Percentiles rank a stretch among this genome's conserved stretches.
Evolutionary conservation across 2,888 invertebrate genomes (phyloP).

Genomic region (Agrochola circellaris): DNA sequence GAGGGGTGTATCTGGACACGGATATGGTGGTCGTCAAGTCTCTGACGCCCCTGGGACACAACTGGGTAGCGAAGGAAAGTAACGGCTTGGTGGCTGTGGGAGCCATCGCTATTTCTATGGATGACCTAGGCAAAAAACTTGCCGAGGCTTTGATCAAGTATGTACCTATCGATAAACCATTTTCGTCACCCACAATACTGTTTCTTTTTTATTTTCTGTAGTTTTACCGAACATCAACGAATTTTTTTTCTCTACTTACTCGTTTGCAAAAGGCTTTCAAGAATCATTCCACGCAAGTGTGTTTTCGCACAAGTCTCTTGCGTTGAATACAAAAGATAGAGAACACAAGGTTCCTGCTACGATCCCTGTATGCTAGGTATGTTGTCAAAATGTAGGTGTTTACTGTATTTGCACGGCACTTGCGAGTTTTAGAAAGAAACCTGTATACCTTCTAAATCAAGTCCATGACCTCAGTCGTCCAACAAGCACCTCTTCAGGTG

Average conservation of each 20-base stretch:
- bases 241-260: no score
- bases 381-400: no score
- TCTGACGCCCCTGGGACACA: slow-evolving; percentile 88
- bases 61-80: slow-evolving; percentile 91
- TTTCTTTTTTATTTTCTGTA: background rate
- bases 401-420: no score
- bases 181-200: background rate
- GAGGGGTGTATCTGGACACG: slow-evolving; percentile 93
- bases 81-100: slow-evolving; percentile 92
- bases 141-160: slow-evolving; percentile 50
- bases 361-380: no score
- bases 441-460: background rate
- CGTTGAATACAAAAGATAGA: no score
- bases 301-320: no score
- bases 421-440: background rate
- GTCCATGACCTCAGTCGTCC: background rate
- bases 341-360: no score
- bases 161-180: slow-evolving; percentile 12
- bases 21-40: slow-evolving; percentile 93
- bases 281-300: no score
- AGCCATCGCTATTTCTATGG: slow-evolving; percentile 90
- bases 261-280: no score
- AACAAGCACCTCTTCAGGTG: background rate
- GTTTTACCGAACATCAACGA: background rate
- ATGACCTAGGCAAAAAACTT: slow-evolving; percentile 68